These are phyloP conservation scores for Microtus richardsoni DNA, from an alignment of 2,113 vertebrate species.

Conservation along the genomic window DNA sequence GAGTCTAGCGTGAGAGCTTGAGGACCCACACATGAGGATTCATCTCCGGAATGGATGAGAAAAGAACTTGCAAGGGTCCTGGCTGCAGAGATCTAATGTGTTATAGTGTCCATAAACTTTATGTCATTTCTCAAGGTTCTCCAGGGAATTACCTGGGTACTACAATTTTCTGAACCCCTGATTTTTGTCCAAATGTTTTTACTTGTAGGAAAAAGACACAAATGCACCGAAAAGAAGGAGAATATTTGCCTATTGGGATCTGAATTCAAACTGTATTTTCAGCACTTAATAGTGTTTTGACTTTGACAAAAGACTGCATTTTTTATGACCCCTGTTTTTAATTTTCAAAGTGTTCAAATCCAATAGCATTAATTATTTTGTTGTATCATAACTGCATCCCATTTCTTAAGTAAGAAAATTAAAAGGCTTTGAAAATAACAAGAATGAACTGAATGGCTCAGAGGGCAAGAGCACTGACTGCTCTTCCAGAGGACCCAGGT, in stretches of 20 bases:
- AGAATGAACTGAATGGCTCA: background rate
- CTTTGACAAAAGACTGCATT: background rate
- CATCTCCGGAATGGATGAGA: background rate
- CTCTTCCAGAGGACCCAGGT: background rate
- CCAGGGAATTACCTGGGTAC: background rate
- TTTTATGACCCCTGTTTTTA: background rate
- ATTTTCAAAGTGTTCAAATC: constrained; percentile 18
- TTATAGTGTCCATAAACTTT: background rate
- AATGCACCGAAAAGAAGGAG: background rate
- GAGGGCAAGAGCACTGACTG: background rate
- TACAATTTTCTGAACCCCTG: background rate
- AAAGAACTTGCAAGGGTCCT: background rate
- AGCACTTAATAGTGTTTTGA: background rate
- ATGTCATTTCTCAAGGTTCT: background rate
- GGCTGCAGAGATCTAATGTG: background rate
- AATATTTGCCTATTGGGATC: background rate
- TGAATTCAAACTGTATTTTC: background rate
- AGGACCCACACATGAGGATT: background rate
- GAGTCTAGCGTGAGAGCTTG: background rate
- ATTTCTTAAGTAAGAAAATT: constrained; percentile 38
- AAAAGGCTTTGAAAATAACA: background rate
- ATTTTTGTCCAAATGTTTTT: constrained; percentile 10
- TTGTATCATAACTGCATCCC: background rate
- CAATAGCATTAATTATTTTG: background rate
- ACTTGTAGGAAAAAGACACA: background rate